Evolutionary conservation across 2,797 vertebrate genomes (phyloP), one percentile per base, ranked within the genome.

Genomic region (Phataginus tricuspis): DNA sequence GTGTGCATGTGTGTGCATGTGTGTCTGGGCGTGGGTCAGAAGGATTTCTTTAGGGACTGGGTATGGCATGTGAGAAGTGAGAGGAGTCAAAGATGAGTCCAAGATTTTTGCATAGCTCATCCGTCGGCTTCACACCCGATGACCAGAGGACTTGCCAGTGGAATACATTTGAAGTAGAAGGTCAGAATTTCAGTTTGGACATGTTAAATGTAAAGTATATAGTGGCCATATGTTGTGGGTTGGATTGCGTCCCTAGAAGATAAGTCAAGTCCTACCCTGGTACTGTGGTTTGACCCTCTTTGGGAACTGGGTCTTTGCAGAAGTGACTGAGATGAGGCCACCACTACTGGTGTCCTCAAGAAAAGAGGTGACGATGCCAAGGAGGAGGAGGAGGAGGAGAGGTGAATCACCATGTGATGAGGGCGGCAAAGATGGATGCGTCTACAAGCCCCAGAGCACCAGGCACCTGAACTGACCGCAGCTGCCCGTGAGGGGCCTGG

Each of bases 351-450:
- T 8, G 21, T 63, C 72, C 31, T 53, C 5, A 8, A 37, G 39
- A 1, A 11, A 42, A 69, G 61, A 11, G 1, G 27, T 4, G 14
- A 39, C 31, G 57, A 34, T 19, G 1, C 4, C 4, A n/a, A n/a
- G n/a, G 19, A 37, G 8, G 57, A 31, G 2, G 6, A 59, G 27
- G 72, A 45, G 5, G 29, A 49, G 16, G 10, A 21, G 37, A 1
- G 8, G 19, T 45, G 45, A 45, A 45, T 16, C 1, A 16, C 3
- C 13, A 9, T 0, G 37, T 31, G 42, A 8, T n/a, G 57, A 13
- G 0, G 0, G 25, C 31, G 9, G 31, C 63, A 8, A 68, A 51
- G 51, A 6, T 2, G 1, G 16, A 39, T 1, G 7, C 0, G 5
- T 39, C 31, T 19, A 11, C 11, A 25, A 8, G 29, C 31, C 53